A percentile compares a stretch with the other conserved stretches of the same genome.
phyloP scores from a whole-genome alignment of 2,888 invertebrate species.

The Heliothis peltigera region DNA sequence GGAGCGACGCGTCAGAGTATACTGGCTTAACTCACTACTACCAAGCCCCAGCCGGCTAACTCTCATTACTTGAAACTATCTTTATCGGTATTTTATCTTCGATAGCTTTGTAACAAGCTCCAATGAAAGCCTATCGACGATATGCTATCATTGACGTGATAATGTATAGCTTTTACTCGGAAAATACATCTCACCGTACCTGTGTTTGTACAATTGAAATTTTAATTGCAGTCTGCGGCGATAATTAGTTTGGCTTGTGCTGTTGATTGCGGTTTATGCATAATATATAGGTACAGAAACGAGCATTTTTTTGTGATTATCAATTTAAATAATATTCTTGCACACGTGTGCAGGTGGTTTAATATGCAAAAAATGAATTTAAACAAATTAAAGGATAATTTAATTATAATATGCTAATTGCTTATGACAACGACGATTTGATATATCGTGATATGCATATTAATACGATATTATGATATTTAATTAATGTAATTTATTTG shows the following conservation, averaged over 20 bases:
- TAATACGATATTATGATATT: too few relatives aligned
- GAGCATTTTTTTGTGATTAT: constrained; percentile 3
- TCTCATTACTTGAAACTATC: constrained; percentile 58
- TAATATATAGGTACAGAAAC: constrained; percentile 16
- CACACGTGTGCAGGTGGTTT: background rate
- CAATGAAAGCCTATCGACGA: constrained; percentile 56
- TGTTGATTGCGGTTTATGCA: constrained; percentile 2
- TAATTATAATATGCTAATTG: too few relatives aligned
- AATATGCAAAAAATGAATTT: background rate
- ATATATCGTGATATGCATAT: too few relatives aligned
- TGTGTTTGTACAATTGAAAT: constrained; percentile 9
- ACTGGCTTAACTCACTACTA: constrained; percentile 51
- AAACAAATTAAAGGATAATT: background rate
- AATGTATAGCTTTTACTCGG: constrained; percentile 24
- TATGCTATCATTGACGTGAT: constrained; percentile 36
- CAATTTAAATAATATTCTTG: background rate
- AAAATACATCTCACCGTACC: constrained; percentile 2
- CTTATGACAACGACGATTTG: too few relatives aligned
- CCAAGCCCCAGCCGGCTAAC: constrained; percentile 23
- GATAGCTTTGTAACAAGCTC: constrained; percentile 61
- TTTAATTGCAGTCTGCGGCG: background rate
- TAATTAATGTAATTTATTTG: too few relatives aligned
- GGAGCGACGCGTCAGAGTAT: constrained; percentile 48
- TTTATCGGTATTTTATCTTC: constrained; percentile 60
- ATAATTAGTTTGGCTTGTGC: constrained; percentile 7